Evolutionary conservation across 64 coral and sea anemone species (phyloP), one percentile per base, ranked within the genome.

Genomic region (Cladopsammia gracilis): DNA sequence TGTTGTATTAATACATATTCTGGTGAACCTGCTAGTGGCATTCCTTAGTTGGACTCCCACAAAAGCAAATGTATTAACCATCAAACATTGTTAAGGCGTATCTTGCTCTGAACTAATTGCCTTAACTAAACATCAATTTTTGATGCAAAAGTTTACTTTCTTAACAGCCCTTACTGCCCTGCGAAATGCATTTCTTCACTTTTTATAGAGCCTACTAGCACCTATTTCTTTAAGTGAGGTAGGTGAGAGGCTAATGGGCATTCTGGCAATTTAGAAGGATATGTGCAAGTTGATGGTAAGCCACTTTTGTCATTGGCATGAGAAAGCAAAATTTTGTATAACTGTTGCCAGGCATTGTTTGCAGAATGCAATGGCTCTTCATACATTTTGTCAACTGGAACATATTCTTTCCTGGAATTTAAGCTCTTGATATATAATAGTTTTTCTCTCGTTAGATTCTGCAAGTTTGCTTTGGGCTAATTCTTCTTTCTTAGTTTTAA

Each of bases 281-380:
- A 48, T 25, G n/a, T 77, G 48, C 70, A 86, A 49, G 44, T 47
- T 10, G 70, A 23, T 66, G 82, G 58, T 16, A 86, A 46, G 4
- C 22, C 42, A 78, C 91, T 78, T 34, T 78, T 86, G 25, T 49
- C n/a, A 50, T 20, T 78, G 23, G 90, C 53, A 92, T 86, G 81
- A 18, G 53, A 44, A 83, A 89, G 53, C 42, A 92, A 67, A 3
- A 24, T 2, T 11, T 48, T 34, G 76, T 85, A 49, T 52, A 85
- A 76, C 26, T 82, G 89, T 25, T 91, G 64, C 62, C 77, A 91
- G 22, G 44, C 89, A 86, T 92, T 86, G 10, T 92, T 92, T 51
- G 70, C 69, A 67, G 64, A 64, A 52, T 92, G 79, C 42, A 92
- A 49, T 6, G 81, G 81, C n/a, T 92, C 70, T 18, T 79, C 80